Evolutionary conservation across 2,797 vertebrate genomes (phyloP), one percentile per base, ranked within the genome.

Genomic region (Clarias platycephalus): DNA sequence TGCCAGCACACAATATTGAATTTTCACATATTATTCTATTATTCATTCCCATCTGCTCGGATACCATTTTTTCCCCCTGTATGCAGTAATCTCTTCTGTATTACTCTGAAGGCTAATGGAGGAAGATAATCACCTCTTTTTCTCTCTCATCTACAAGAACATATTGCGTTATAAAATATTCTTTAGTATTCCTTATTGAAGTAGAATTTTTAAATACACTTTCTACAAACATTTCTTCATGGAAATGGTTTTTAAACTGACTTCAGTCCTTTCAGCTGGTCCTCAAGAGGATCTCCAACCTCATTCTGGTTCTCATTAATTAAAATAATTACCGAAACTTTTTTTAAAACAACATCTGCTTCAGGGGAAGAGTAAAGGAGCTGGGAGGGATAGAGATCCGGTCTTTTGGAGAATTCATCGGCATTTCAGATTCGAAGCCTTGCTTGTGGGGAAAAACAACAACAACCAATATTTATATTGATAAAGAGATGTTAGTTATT

Each of bases 261-360:
- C 40, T 70, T 18, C 9, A 28, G 72, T 71, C n/a, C 77, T 72
- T 84, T 84, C 55, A 40, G 67, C 24, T 34, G 49, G 28, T 79
- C 67, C 77, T 72, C 40, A 63, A 72, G 83, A 80, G 57, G 67
- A 72, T 71, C 58, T 71, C 34, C 53, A 84, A 79, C 49, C 40
- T 24, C 5, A 71, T 67, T 26, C 55, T n/a, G 64, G 22, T n/a
- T 79, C 53, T 28, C 34, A 24, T 49, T 79, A 49, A 84, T 79
- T 53, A 67, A 71, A 84, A 79, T 49, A 79, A 79, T 84, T 78
- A 77, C 62, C 37, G 62, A 83, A 76, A 22, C 34, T 62, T 55
- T 76, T 83, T 77, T 53, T 31, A 24, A 53, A 77, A 40, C 49
- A 37, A n/a, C 53, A 22, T 40, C 60, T 37, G 44, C 53, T 74